Percentiles rank a stretch among this genome's conserved stretches.
These are phyloP conservation scores for Verasper variegatus DNA, from an alignment of 2,113 vertebrate species.

Conservation along the genomic window DNA sequence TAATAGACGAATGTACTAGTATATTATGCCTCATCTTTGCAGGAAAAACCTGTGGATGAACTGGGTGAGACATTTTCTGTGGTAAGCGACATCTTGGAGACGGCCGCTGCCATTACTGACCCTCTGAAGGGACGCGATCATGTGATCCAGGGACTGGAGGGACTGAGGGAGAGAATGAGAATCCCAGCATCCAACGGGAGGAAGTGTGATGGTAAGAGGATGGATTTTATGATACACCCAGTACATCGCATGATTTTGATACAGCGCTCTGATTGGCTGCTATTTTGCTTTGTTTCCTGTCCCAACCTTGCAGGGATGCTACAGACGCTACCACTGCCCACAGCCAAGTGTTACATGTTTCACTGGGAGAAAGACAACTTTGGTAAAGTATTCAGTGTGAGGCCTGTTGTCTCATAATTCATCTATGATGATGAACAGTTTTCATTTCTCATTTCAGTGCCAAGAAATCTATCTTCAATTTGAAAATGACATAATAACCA, in stretches of 20 bases:
- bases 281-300: not conserved
- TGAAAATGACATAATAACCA: too few relatives aligned
- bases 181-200: conserved; percentile 76
- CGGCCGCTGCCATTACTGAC: conserved; percentile 76
- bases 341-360: conserved; percentile 90
- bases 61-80: conserved; percentile 83
- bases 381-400: conserved; percentile 81
- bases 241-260: not conserved
- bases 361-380: conserved; percentile 97
- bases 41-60: conserved; percentile 83
- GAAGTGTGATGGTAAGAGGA: conserved; percentile 78
- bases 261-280: not conserved
- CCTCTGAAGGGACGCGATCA: conserved; percentile 76
- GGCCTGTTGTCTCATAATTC: not conserved
- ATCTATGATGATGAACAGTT: not conserved
- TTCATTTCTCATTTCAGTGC: not conserved
- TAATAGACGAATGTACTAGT: not conserved
- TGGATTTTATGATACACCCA: not conserved
- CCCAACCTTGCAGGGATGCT: conserved; percentile 76
- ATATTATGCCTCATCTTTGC: conserved; percentile 5
- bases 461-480: too few relatives aligned
- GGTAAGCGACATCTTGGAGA: conserved; percentile 83
- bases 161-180: conserved; percentile 78
- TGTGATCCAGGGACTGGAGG: conserved; percentile 81
- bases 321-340: conserved; percentile 87